Evolutionary conservation across 1,140 invertebrate genomes (phyloP), one percentile per base, ranked within the genome.

Genomic region (Drosophila athabasca): DNA sequence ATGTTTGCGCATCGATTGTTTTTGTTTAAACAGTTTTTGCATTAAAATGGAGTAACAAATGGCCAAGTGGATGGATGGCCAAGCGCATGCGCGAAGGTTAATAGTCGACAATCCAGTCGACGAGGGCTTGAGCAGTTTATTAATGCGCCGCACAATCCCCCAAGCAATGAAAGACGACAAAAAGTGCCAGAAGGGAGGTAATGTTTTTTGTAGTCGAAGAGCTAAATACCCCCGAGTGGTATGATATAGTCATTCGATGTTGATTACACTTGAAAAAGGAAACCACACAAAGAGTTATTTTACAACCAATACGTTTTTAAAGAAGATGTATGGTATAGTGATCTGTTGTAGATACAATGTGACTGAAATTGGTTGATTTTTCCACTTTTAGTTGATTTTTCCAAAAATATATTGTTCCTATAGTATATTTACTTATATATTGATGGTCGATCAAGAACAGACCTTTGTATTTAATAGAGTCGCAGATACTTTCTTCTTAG

Each of bases 81-180:
- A 41, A 44, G 61, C 81, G 76, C 77, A 78, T 87, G 81, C 79
- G 69, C 70, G 82, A 85, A 85, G 82, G 82, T 73, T 80, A 79
- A 62, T 57, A 79, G 59, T 57, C 50, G 52, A 60, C 24, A 39
- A 39, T 39, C 35, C 35, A 52, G 54, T 39, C 52, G 26, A 46
- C 52, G 26, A 46, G 7, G 49, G 72, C 46, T 71, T 50, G 52
- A 57, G 39, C 17, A 60, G 54, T 43, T 62, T 53, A 39, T 60
- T 49, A 49, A 46, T 43, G 54, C 35, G 35, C n/a, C 54, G 49
- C 59, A 55, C 59, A 75, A 43, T 1, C 17, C 67, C 43, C 43
- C 68, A 46, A 35, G 55, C 76, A 79, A 73, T 84, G 81, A 84
- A 76, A 84, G 73, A 59, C 57, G 74, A 48, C 57, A 51, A 70